Conservation (phyloP, 2,113 vertebrate genomes). For the Pleuronectes platessa region DNA sequence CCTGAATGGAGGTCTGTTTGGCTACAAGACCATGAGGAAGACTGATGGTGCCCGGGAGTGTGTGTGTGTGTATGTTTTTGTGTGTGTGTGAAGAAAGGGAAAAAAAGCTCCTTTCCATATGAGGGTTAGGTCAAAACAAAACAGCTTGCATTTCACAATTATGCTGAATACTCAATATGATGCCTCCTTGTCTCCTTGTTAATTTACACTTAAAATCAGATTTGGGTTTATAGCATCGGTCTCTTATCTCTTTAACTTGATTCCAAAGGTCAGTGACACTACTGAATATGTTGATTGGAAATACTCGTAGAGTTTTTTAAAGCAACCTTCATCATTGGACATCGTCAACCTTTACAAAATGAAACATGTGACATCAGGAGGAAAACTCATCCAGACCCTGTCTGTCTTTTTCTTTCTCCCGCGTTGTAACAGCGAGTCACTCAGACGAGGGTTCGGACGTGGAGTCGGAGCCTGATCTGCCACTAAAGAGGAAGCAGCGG, state of each 20-base stretch:
- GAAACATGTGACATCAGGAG: neutral
- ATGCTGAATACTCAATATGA: neutral
- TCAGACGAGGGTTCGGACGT: conserved; percentile 96
- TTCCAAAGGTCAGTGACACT: too few relatives aligned
- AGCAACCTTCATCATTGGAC: too few relatives aligned
- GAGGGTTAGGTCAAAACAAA: neutral
- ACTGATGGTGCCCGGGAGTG: conserved; percentile 25
- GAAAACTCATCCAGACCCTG: neutral
- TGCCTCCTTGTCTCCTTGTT: neutral
- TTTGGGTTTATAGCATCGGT: too few relatives aligned
- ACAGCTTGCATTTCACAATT: neutral
- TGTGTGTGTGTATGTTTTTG: conserved; percentile 30
- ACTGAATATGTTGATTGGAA: too few relatives aligned
- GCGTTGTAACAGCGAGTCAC: conserved; percentile 82
- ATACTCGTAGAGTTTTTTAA: too few relatives aligned
- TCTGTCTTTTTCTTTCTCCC: conserved; percentile 1
- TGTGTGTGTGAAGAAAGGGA: conserved; percentile 1
- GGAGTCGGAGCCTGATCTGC: conserved; percentile 94
- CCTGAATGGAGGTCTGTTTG: conserved; percentile 74
- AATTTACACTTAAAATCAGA: neutral
- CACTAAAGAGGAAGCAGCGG: conserved; percentile 93
- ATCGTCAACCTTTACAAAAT: neutral
- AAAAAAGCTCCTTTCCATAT: conserved; percentile 8
- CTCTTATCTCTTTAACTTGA: neutral
- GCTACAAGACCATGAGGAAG: conserved; percentile 43